phyloP scores from a whole-genome alignment of 1,140 invertebrate genomes.

The Drosophila baimaii region DNA sequence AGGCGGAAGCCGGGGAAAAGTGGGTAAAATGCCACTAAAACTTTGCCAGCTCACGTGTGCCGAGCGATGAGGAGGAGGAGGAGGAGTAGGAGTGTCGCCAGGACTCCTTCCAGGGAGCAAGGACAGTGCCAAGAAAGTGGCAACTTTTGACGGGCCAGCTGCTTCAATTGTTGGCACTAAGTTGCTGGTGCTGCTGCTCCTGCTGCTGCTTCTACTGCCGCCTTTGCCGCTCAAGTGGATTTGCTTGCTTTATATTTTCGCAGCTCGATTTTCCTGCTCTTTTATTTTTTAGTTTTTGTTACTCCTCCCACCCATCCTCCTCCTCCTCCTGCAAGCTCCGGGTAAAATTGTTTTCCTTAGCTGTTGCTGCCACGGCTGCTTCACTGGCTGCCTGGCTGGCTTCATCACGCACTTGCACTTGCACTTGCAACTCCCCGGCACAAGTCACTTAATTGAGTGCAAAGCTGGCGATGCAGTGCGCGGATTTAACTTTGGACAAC shows the following conservation, averaged over 20 bases:
- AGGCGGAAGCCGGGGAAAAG: constrained; percentile 60
- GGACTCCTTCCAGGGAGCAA: constrained; percentile 20
- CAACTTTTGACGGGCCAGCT: constrained; percentile 80
- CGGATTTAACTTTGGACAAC: constrained; percentile 80
- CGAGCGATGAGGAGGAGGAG: not conserved
- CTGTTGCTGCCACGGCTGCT: constrained; percentile 41
- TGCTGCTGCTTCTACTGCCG: constrained; percentile 22
- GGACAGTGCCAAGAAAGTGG: constrained; percentile 68
- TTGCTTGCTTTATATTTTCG: constrained; percentile 67
- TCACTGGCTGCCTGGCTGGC: constrained; percentile 1
- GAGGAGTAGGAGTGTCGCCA: not conserved
- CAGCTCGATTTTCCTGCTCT: constrained; percentile 17
- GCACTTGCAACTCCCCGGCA: constrained; percentile 42
- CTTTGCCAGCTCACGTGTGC: constrained; percentile 72
- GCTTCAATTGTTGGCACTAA: constrained; percentile 80
- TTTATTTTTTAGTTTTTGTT: constrained; percentile 1
- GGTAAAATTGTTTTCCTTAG: constrained; percentile 74
- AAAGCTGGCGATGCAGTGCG: constrained; percentile 69
- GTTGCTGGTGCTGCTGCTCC: constrained; percentile 36
- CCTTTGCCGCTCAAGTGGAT: constrained; percentile 64
- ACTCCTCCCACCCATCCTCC: not conserved
- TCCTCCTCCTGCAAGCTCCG: not conserved
- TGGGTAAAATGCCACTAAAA: constrained; percentile 59
- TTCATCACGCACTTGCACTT: constrained; percentile 58
- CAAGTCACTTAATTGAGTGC: constrained; percentile 80